phyloP scores from a whole-genome alignment of 2,888 invertebrate species.

The Epinotia ramella region DNA sequence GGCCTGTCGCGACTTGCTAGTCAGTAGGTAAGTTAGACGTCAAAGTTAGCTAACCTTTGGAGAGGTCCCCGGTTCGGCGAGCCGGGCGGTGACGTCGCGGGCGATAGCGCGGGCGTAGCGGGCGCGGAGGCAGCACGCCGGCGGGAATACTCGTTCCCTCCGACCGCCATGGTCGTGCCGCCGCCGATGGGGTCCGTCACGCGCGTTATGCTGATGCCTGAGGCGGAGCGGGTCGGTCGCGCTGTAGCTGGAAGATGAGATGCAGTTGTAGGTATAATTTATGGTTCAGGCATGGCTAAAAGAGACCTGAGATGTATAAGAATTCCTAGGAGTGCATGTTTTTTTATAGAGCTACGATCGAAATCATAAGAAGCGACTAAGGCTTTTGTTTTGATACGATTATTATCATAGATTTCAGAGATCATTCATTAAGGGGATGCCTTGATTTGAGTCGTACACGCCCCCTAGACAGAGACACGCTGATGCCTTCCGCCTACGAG shows the following conservation, averaged over 20 bases:
- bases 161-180: slow-evolving; percentile 86
- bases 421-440: too few species aligned
- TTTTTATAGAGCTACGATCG: too few species aligned
- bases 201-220: slow-evolving; percentile 88
- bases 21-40: not conserved
- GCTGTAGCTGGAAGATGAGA: slow-evolving; percentile 83
- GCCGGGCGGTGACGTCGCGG: slow-evolving; percentile 90
- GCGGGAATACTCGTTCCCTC: slow-evolving; percentile 83
- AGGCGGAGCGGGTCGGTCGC: slow-evolving; percentile 90
- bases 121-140: slow-evolving; percentile 89
- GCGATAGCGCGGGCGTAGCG: slow-evolving; percentile 89
- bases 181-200: slow-evolving; percentile 85
- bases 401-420: too few species aligned
- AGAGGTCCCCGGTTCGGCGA: slow-evolving; percentile 78
- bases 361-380: too few species aligned
- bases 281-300: not conserved
- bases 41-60: slow-evolving; percentile 64
- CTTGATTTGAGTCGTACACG: too few species aligned
- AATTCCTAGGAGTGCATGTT: too few species aligned
- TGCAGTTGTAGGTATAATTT: not conserved
- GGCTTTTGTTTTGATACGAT: too few species aligned
- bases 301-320: too few species aligned
- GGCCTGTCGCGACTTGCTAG: not conserved
- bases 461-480: too few species aligned
- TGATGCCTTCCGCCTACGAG: too few species aligned